phyloP scores from a whole-genome alignment of 2,113 vertebrate species.

The Ammodytes marinus region DNA sequence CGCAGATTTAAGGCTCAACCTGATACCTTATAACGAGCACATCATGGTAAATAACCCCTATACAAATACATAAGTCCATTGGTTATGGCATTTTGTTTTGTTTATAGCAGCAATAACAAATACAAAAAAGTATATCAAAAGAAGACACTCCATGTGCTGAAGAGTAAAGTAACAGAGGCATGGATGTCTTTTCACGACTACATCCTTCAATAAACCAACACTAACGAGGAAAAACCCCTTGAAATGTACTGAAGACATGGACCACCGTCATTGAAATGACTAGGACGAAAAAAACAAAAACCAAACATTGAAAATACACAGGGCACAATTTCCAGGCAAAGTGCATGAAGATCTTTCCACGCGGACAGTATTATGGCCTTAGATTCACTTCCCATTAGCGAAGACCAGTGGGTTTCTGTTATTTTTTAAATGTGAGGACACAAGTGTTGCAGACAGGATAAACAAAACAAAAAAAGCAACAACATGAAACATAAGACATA shows the following conservation, averaged over 20 bases:
- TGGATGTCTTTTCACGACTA: constrained; percentile 14
- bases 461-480: constrained; percentile 16
- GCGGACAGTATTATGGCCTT: constrained; percentile 69
- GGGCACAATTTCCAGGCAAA: constrained; percentile 71
- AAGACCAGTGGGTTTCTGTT: constrained; percentile 15
- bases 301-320: constrained; percentile 45
- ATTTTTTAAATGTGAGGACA: constrained; percentile 13
- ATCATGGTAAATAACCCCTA: constrained; percentile 36
- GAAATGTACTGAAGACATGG: constrained; percentile 72
- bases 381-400: constrained; percentile 45
- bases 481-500: constrained; percentile 63
- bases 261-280: constrained; percentile 65
- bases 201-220: constrained; percentile 37
- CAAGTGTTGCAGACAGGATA: constrained; percentile 33
- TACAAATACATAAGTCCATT: constrained; percentile 57
- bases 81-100: constrained; percentile 64
- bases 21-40: constrained; percentile 41
- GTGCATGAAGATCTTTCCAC: constrained; percentile 67
- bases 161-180: constrained; percentile 59
- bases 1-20: constrained; percentile 42
- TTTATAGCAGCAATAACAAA: constrained; percentile 78
- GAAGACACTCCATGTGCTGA: constrained; percentile 64
- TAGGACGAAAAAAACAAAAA: constrained; percentile 34
- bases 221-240: constrained; percentile 41
- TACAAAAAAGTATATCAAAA: constrained; percentile 73